These are phyloP conservation scores for Phytoseiulus persimilis DNA, from an alignment of 2,888 invertebrate species.

Conservation along the genomic window DNA sequence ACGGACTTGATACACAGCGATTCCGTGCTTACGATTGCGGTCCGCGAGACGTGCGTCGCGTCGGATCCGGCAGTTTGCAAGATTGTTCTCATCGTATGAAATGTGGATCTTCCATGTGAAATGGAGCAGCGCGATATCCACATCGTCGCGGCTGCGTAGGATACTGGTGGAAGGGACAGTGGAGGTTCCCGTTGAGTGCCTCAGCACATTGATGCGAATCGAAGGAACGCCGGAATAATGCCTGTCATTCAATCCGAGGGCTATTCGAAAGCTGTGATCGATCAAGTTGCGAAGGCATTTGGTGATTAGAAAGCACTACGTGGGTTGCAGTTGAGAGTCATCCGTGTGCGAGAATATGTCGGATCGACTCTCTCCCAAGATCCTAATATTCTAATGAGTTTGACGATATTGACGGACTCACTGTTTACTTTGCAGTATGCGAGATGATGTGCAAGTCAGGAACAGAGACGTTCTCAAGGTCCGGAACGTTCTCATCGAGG, in stretches of 20 bases:
- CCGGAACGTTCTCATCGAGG: neutral
- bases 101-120: too few species aligned
- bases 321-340: neutral
- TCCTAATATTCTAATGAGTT: neutral
- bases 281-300: neutral
- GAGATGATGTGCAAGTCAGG: neutral
- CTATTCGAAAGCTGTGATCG: neutral
- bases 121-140: too few species aligned
- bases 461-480: neutral
- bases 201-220: too few species aligned
- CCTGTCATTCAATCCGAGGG: neutral
- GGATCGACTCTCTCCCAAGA: too few species aligned
- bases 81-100: too few species aligned
- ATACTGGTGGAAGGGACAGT: too few species aligned
- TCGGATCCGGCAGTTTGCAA: too few species aligned
- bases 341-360: neutral
- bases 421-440: neutral
- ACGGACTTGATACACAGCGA: too few species aligned
- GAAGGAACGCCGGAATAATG: neutral
- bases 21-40: too few species aligned
- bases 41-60: too few species aligned
- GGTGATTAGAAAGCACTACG: neutral
- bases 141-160: too few species aligned
- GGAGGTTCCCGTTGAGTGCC: too few species aligned
- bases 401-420: neutral